A percentile compares a stretch with the other conserved stretches of the same genome.
Evolutionary conservation across 2,888 invertebrate species (phyloP).

Genomic region (Mellilla xanthometata): DNA sequence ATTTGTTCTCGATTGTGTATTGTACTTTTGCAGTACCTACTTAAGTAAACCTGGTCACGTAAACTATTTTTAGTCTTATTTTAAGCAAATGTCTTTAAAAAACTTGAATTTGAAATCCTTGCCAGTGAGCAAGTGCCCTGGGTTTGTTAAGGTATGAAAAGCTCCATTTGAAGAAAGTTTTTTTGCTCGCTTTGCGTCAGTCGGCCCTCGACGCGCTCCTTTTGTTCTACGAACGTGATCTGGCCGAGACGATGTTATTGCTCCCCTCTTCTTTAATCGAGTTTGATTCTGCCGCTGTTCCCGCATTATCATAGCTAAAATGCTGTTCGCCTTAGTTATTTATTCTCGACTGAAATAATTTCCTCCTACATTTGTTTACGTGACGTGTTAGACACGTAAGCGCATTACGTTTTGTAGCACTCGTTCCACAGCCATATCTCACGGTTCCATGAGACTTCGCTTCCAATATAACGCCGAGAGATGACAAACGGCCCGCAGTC

Average conservation of each 20-base stretch:
- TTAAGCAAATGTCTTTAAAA: too few relatives aligned
- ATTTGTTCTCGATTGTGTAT: too few relatives aligned
- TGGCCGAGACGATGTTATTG: constrained; percentile 73
- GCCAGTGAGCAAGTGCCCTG: constrained; percentile 51
- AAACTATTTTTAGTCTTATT: too few relatives aligned
- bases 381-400: constrained; percentile 57
- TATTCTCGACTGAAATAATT: constrained; percentile 44
- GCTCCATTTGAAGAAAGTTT: constrained; percentile 70
- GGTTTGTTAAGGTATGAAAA: constrained; percentile 72
- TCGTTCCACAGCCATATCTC: constrained; percentile 58
- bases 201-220: constrained; percentile 63
- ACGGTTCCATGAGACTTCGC: constrained; percentile 55
- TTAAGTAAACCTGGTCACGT: too few relatives aligned
- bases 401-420: constrained; percentile 62
- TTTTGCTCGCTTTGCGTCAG: constrained; percentile 62
- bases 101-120: constrained; percentile 32
- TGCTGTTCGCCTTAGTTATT: constrained; percentile 45
- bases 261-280: constrained; percentile 64
- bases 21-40: too few relatives aligned
- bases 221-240: constrained; percentile 79
- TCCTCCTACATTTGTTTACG: constrained; percentile 58
- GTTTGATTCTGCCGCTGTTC: constrained; percentile 60
- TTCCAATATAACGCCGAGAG: constrained; percentile 58
- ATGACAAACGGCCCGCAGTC: constrained; percentile 60
- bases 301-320: constrained; percentile 57